A percentile compares a stretch with the other conserved stretches of the same genome.
Evolutionary conservation across 2,113 vertebrate genomes (phyloP).

Genomic region (Gadus chalcogrammus): DNA sequence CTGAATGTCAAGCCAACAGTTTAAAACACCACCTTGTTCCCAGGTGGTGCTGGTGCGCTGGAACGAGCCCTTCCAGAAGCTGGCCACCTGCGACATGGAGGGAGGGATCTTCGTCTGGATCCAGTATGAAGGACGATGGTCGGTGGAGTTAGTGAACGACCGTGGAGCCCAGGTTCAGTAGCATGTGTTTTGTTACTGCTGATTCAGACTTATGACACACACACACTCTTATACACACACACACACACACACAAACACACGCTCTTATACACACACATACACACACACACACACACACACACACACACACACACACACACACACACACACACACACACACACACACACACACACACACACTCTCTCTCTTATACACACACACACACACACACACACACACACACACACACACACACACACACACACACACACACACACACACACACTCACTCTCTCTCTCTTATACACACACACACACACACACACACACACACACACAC

Average conservation of each 20-base stretch:
- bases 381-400: too few species aligned
- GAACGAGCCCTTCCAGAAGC: slow-evolving; percentile 99
- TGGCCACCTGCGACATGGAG: slow-evolving; percentile 96
- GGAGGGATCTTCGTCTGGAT: slow-evolving; percentile 99
- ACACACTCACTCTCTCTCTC: not conserved
- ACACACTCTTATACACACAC: not conserved
- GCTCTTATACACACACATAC: not conserved
- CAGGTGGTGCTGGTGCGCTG: slow-evolving; percentile 97
- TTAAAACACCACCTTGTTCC: too few species aligned
- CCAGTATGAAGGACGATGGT: slow-evolving; percentile 98
- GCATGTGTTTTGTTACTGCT: not conserved
- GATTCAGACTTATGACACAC: too few species aligned
- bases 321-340: too few species aligned
- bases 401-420: too few species aligned
- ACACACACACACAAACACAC: not conserved
- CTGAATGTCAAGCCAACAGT: too few species aligned
- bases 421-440: not conserved
- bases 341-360: too few species aligned
- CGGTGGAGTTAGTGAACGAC: slow-evolving; percentile 96
- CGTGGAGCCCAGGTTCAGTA: slow-evolving; percentile 89
- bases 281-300: too few species aligned
- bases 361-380: too few species aligned
- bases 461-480: too few species aligned
- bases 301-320: too few species aligned
- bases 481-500: not conserved